phyloP scores from a whole-genome alignment of 2,888 invertebrate species.

The Nyleta sp. region DNA sequence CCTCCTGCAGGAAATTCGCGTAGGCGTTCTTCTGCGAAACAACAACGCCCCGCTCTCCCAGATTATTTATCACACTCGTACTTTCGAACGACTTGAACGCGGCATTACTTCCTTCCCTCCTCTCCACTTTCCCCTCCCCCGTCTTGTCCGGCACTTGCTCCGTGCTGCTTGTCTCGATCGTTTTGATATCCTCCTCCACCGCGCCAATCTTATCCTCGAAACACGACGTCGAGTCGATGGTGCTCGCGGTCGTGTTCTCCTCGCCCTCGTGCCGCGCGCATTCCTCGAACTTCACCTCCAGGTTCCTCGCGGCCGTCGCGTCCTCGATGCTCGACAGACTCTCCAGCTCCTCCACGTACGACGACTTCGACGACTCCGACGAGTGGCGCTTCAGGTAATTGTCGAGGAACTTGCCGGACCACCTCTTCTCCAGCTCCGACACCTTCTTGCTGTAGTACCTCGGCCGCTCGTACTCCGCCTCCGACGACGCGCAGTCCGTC shows the following conservation, averaged over 20 bases:
- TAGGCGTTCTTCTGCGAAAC: constrained; percentile 73
- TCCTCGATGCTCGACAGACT: constrained; percentile 72
- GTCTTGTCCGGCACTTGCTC: neutral
- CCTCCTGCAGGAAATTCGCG: constrained; percentile 76
- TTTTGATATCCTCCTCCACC: constrained; percentile 71
- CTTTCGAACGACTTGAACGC: constrained; percentile 10
- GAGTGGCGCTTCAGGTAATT: constrained; percentile 71
- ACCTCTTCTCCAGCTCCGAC: constrained; percentile 76
- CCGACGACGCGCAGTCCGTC: constrained; percentile 64
- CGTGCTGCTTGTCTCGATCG: constrained; percentile 6
- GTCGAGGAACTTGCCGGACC: constrained; percentile 78
- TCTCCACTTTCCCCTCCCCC: neutral
- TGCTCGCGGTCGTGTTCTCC: constrained; percentile 72
- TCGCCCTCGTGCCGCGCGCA: constrained; percentile 21
- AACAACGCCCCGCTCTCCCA: constrained; percentile 26
- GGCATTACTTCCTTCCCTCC: neutral
- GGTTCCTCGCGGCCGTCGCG: constrained; percentile 22
- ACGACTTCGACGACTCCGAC: constrained; percentile 77
- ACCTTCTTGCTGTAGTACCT: constrained; percentile 75
- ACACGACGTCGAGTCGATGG: constrained; percentile 76
- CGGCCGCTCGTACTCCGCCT: constrained; percentile 66
- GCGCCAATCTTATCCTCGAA: constrained; percentile 74
- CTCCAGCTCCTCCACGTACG: constrained; percentile 77
- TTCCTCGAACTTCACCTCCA: constrained; percentile 61
- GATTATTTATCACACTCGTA: constrained; percentile 10